phyloP scores from a whole-genome alignment of 2,888 invertebrate species.

The Xestoiulus laeticollis region DNA sequence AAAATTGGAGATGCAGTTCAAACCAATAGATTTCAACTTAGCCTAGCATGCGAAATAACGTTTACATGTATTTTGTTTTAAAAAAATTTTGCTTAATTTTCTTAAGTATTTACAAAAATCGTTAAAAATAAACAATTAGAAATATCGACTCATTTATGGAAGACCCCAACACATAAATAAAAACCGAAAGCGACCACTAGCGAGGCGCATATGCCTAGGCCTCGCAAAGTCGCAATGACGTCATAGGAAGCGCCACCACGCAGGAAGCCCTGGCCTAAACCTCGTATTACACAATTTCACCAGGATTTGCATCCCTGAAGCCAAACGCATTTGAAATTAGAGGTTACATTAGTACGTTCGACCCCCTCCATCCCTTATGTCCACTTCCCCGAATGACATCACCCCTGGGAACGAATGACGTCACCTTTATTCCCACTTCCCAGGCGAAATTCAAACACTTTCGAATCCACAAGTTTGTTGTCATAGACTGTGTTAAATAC shows the following conservation, averaged over 20 bases:
- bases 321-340: too few relatives aligned
- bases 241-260: not conserved
- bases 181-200: not conserved
- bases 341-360: too few relatives aligned
- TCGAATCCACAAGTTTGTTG: not conserved
- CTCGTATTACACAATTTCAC: not conserved
- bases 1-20: too few relatives aligned
- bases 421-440: not conserved
- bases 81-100: too few relatives aligned
- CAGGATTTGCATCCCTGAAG: not conserved
- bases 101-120: too few relatives aligned
- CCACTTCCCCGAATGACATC: not conserved
- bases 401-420: not conserved
- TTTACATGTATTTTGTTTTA: too few relatives aligned
- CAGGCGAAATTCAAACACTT: not conserved
- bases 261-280: not conserved
- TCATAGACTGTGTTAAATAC: not conserved
- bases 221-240: not conserved
- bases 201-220: not conserved
- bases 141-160: not conserved
- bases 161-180: not conserved
- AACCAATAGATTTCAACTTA: too few relatives aligned
- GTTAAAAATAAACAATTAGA: too few relatives aligned
- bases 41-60: too few relatives aligned
- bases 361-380: not conserved